phyloP scores from a whole-genome alignment of 2,888 invertebrate species.

The Euzetes globulus region DNA sequence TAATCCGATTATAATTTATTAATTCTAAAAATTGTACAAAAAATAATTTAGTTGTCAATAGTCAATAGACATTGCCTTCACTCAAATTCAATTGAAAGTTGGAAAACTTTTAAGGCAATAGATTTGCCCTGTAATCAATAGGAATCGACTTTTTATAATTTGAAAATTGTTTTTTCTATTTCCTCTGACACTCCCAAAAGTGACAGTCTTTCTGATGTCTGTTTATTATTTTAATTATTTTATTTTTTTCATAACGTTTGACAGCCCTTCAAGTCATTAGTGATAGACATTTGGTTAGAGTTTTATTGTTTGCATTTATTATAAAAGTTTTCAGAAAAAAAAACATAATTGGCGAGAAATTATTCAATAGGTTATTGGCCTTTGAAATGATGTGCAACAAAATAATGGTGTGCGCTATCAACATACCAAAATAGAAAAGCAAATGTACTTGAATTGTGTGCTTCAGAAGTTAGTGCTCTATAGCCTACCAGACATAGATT shows the following conservation, averaged over 20 bases:
- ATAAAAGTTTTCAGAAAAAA: neutral
- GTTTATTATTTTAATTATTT: neutral
- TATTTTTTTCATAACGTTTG: neutral
- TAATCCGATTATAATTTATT: no score
- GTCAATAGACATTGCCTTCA: no score
- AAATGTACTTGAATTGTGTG: neutral
- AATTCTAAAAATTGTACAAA: no score
- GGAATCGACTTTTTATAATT: no score
- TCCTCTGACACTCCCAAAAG: neutral
- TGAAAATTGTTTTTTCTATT: no score
- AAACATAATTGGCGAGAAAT: neutral
- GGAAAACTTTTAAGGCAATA: no score
- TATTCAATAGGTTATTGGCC: constrained; percentile 22
- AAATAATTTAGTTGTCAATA: no score
- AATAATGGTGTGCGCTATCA: constrained; percentile 14
- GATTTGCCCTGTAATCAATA: no score
- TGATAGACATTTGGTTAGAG: neutral
- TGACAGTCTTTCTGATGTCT: neutral
- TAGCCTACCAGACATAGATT: neutral
- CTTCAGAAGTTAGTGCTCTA: neutral
- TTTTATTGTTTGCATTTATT: neutral
- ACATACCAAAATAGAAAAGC: neutral
- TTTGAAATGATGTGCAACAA: neutral
- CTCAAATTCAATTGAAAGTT: no score
- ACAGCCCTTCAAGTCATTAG: neutral